phyloP scores from a whole-genome alignment of 2,888 invertebrate species.

The Leucoma salicis region DNA sequence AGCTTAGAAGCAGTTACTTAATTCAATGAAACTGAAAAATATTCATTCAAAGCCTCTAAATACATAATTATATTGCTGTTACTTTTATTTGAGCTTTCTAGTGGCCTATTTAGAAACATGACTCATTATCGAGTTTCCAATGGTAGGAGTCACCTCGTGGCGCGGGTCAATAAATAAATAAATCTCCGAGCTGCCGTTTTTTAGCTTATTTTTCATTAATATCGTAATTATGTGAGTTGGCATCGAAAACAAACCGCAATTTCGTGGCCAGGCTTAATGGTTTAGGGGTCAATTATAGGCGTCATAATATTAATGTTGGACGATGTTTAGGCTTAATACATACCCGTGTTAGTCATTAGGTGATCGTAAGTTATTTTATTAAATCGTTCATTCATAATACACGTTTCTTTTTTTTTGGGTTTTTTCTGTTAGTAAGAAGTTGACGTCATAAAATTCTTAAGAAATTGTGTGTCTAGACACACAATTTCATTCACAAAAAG shows the following conservation, averaged over 20 bases:
- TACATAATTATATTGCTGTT: no score
- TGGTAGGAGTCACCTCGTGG: constrained; percentile 42
- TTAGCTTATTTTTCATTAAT: constrained; percentile 68
- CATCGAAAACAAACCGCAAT: constrained; percentile 75
- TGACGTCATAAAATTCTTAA: constrained; percentile 18
- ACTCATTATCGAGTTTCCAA: constrained; percentile 32
- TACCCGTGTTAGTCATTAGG: constrained; percentile 44
- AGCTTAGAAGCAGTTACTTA: no score
- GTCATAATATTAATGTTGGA: constrained; percentile 68
- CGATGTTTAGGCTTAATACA: constrained; percentile 40
- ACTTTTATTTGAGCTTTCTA: no score
- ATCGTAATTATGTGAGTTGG: constrained; percentile 72
- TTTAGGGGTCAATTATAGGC: constrained; percentile 75
- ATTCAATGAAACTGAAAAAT: no score
- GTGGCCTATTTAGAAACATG: no score
- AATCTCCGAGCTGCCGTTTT: constrained; percentile 66
- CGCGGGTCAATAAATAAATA: constrained; percentile 74
- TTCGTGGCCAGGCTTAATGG: constrained; percentile 67
- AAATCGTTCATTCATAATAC: constrained; percentile 18
- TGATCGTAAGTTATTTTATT: constrained; percentile 31
- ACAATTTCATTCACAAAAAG: no score
- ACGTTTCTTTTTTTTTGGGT: constrained; percentile 10
- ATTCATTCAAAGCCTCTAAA: no score
- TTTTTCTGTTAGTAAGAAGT: constrained; percentile 3
- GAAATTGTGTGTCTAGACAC: neutral